phyloP scores from a whole-genome alignment of 1,140 invertebrate genomes.

The Drosophila teissieri region DNA sequence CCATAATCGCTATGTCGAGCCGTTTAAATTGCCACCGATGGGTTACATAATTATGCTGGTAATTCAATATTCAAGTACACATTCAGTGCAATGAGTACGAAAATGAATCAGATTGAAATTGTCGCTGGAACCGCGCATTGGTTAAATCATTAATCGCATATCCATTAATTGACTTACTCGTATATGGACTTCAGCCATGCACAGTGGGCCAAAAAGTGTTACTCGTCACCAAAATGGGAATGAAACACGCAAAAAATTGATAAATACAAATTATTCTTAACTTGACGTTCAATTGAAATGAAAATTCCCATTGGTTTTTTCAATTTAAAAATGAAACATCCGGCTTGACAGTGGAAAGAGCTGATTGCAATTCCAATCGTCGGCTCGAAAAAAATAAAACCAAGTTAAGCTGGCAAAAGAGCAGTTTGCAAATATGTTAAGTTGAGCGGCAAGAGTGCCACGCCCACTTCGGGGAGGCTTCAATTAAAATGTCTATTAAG shows the following conservation, averaged over 20 bases:
- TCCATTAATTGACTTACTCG: conserved; percentile 71
- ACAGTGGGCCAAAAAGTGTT: not conserved
- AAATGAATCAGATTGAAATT: conserved; percentile 13
- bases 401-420: conserved; percentile 51
- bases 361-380: not conserved
- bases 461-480: conserved; percentile 1
- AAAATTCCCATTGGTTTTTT: too few relatives aligned
- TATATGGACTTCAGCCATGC: conserved; percentile 40
- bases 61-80: conserved; percentile 22
- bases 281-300: too few relatives aligned
- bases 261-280: too few relatives aligned
- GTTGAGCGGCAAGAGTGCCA: conserved; percentile 13
- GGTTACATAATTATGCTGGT: conserved; percentile 6
- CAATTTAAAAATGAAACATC: too few relatives aligned
- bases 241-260: not conserved
- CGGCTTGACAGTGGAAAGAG: too few relatives aligned
- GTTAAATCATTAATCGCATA: conserved; percentile 59
- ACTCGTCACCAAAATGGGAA: not conserved
- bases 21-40: conserved; percentile 7
- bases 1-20: not conserved
- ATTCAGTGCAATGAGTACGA: not conserved
- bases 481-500: conserved; percentile 69
- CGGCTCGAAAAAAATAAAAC: conserved; percentile 13
- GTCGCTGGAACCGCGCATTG: not conserved
- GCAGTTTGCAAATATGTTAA: conserved; percentile 63